These are phyloP conservation scores for Eupithecia vulgata DNA, from an alignment of 2,888 invertebrate genomes.

Conservation along the genomic window DNA sequence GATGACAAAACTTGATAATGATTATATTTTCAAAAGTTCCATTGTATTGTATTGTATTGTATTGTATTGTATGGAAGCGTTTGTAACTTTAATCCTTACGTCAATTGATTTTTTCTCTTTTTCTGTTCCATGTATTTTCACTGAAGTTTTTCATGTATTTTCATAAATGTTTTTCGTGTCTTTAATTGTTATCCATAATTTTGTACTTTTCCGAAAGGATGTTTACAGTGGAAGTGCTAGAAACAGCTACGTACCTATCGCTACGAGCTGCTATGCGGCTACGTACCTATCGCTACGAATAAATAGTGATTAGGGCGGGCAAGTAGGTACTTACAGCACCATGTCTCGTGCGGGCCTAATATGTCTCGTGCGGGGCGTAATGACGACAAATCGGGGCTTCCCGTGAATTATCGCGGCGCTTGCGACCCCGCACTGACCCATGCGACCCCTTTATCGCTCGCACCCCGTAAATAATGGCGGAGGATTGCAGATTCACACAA, in stretches of 20 bases:
- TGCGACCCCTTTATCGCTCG: constrained; percentile 25
- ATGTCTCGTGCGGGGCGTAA: constrained; percentile 42
- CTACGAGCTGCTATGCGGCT: background rate
- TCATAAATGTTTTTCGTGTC: background rate
- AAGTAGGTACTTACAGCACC: constrained; percentile 14
- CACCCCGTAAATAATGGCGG: constrained; percentile 26
- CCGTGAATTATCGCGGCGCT: constrained; percentile 49
- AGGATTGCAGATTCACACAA: background rate
- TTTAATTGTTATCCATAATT: background rate
- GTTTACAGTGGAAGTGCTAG: background rate
- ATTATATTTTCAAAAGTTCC: background rate
- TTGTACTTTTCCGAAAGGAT: background rate
- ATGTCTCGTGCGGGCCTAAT: constrained; percentile 1
- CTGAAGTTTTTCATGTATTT: background rate
- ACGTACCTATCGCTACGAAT: constrained; percentile 20
- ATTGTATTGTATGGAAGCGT: background rate
- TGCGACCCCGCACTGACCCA: constrained; percentile 31
- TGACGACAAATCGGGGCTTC: constrained; percentile 58
- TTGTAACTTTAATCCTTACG: too few relatives aligned
- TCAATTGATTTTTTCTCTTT: too few relatives aligned
- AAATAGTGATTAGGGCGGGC: constrained; percentile 24
- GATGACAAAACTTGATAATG: background rate
- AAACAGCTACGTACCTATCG: background rate
- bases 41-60: too few relatives aligned
- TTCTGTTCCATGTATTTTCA: too few relatives aligned